phyloP scores from a whole-genome alignment of 2,113 vertebrate species.

The Fregetta grallaria region DNA sequence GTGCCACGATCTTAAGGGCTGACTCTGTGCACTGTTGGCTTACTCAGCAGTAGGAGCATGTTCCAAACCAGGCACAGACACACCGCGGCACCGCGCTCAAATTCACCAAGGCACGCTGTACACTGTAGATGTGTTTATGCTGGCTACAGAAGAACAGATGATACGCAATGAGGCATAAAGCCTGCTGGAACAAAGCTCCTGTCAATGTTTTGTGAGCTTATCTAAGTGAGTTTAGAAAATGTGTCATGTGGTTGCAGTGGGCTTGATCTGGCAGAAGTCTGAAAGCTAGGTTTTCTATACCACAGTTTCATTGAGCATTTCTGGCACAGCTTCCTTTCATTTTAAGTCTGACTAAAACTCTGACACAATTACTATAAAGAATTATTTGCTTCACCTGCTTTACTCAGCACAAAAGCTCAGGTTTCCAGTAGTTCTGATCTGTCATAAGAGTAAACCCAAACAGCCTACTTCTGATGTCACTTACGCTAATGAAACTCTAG shows the following conservation, averaged over 20 bases:
- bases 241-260: not conserved
- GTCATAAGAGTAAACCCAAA: not conserved
- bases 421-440: not conserved
- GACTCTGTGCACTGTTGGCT: not conserved
- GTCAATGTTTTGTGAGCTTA: not conserved
- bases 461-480: not conserved
- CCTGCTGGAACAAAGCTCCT: conserved; percentile 50
- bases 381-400: not conserved
- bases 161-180: conserved; percentile 1
- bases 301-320: not conserved
- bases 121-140: not conserved
- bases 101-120: not conserved
- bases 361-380: not conserved
- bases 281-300: not conserved
- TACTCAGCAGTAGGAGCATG: not conserved
- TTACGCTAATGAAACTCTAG: not conserved
- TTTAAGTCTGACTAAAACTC: not conserved
- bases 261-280: not conserved
- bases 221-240: not conserved
- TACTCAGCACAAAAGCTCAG: not conserved
- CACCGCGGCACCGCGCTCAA: not conserved
- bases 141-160: conserved; percentile 34
- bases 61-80: not conserved
- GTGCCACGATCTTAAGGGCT: not conserved
- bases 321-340: not conserved